Evolutionary conservation across 30 jellyfish, hydroid and myxozoan genomes (phyloP).

Genomic region (Hydractinia echinata): DNA sequence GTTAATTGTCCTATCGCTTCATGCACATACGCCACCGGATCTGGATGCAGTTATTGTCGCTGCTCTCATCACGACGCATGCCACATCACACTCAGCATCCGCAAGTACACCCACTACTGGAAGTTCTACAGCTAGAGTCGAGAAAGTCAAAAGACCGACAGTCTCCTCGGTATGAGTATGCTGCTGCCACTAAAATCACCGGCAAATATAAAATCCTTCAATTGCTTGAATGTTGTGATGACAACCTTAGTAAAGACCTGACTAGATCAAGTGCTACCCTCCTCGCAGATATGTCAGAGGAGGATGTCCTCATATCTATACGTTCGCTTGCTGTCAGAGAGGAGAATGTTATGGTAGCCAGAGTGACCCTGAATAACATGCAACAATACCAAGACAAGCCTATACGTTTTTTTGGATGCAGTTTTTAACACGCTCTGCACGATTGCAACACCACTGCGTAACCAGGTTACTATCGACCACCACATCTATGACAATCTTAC

Average conservation of each 20-base stretch:
- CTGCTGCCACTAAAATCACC: conserved; percentile 20
- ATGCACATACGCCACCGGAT: neutral
- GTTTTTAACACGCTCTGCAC: conserved; percentile 5
- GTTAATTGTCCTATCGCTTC: too few species aligned
- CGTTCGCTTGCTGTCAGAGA: conserved; percentile 28
- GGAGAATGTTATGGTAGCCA: conserved; percentile 35
- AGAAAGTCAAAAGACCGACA: conserved; percentile 42
- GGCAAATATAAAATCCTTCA: conserved; percentile 25
- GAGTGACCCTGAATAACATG: neutral
- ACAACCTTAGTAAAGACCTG: too few species aligned
- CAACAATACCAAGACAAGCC: too few species aligned
- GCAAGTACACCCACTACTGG: too few species aligned
- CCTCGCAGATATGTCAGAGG: conserved; percentile 26
- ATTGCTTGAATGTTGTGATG: conserved; percentile 39
- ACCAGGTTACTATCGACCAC: neutral
- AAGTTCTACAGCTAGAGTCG: conserved; percentile 14
- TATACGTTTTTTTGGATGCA: too few species aligned
- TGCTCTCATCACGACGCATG: neutral
- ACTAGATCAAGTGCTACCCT: conserved; percentile 26
- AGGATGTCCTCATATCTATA: conserved; percentile 1
- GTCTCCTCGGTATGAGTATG: conserved; percentile 34
- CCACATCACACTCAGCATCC: neutral
- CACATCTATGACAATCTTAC: neutral
- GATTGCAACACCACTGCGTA: neutral
- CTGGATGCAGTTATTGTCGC: neutral